Conservation (phyloP, 2,797 vertebrate species). For the Coccyzus lansbergi region DNA sequence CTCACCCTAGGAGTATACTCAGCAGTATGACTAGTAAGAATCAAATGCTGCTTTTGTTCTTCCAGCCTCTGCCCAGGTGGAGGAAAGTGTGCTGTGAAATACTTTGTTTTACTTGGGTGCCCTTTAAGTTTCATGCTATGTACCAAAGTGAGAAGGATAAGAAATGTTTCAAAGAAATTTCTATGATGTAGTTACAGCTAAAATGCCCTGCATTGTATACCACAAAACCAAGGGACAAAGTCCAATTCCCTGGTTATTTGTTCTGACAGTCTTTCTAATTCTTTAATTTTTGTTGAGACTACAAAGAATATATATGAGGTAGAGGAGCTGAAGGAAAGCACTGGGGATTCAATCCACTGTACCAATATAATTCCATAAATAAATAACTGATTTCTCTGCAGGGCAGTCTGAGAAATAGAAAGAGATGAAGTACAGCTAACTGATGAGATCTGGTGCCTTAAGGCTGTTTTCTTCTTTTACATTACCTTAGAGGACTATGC, state of each 20-base stretch:
- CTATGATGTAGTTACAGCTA: not conserved
- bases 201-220: not conserved
- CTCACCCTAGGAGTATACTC: not conserved
- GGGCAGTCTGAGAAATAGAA: not conserved
- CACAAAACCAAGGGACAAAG: not conserved
- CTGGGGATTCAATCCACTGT: not conserved
- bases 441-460: not conserved
- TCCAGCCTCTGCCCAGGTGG: not conserved
- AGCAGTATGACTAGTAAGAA: not conserved
- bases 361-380: not conserved
- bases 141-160: not conserved
- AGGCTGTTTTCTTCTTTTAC: not conserved
- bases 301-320: not conserved
- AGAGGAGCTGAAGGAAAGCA: not conserved
- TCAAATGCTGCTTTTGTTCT: not conserved
- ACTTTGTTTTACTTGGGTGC: not conserved
- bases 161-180: not conserved
- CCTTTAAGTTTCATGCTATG: not conserved
- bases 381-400: not conserved
- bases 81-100: not conserved
- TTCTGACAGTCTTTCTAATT: not conserved
- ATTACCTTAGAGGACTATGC: not conserved
- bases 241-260: not conserved
- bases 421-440: not conserved
- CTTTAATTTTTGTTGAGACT: not conserved